Evolutionary conservation across 2,797 vertebrate genomes (phyloP), one percentile per base, ranked within the genome.

Genomic region (Enteromius unitaeniatus): DNA sequence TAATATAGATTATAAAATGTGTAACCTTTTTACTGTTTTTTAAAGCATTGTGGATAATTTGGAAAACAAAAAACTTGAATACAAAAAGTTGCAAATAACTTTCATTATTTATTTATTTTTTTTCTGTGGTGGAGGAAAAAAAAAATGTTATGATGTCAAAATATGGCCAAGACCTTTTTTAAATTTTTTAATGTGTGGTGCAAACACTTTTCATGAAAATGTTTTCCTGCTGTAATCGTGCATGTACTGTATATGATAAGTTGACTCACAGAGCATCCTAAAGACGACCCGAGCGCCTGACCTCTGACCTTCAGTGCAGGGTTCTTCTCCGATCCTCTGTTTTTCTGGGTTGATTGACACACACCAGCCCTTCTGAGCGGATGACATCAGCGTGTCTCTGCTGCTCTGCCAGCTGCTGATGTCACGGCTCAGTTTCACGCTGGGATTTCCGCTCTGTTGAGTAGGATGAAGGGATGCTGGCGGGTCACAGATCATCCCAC

Each of bases 391-490:
- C 83, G 74, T 87, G 86, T 76, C 87, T 86, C 84, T 73, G 81
- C 78, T 1, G 85, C 88, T 89, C 86, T 89, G 89, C 91, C 92
- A 94, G 93, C 90, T 91, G 91, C 92, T 94, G 92, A 95, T 92
- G 92, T 94, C 95, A 92, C 91, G 90, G 92, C 93, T 90, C 92
- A 90, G 92, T 94, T 93, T 93, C 91, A 92, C 93, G 92, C 92
- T 89, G 91, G 90, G 92, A 93, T 95, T 94, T 93, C 91, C 92
- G 90, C 85, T 90, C 91, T 13, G 68, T 47, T 84, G 79, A 88
- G 87, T 91, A 89, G 93, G 90, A 92, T 89, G 89, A 89, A 90
- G 91, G 92, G 90, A 53, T 90, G 86, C 90, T 76, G 84, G 88
- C 88, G 86, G 83, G 91, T 58, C 14, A 76, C 76, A 3, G 28